Evolutionary conservation across 2,888 invertebrate species (phyloP), one percentile per base, ranked within the genome.

Genomic region (Mesoligia furuncula): DNA sequence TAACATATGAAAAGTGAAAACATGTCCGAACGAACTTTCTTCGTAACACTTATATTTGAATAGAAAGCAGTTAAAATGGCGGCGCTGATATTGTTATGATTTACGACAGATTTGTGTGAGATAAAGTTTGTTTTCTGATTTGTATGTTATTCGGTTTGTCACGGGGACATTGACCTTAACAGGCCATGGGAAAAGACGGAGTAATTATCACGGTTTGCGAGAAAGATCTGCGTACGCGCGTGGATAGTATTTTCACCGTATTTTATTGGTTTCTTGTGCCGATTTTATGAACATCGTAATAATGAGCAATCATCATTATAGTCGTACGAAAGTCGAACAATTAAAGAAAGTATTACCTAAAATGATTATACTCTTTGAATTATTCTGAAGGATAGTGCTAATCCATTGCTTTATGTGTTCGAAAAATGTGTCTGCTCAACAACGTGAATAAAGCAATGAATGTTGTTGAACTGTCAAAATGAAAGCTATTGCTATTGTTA

Each of bases 1-100:
- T 91, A 90, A 90, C 80, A 71, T 81, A 91, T 88, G 90, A 90
- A 94, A 94, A 95, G 95, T 94, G 94, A 95, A 94, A 94, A 92
- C 90, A 85, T 84, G 85, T 69, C 83, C 76, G 77, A 80, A 80
- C 88, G 27, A 70, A 94, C 95, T 95, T 95, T 95, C 95, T 93
- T 93, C 90, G 92, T 82, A 77, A 82, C 83, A 92, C 90, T 92
- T 90, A 91, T 90, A 94, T 95, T 94, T 94, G 91, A 94, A 94
- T 95, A 95, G 95, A 95, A 94, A 94, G 94, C 91, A 79, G 80
- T 84, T 83, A 87, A 86, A 87, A 87, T 82, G 74, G 73, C 74
- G 54, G 64, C 66, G 66, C 75, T 85, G 83, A 84, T 88, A 87
- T 81, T 73, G 64, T 78, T 79, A 79, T 85, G 86, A 86, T 88